Evolutionary conservation across 2,113 vertebrate species (phyloP).

Genomic region (Otis tarda): DNA sequence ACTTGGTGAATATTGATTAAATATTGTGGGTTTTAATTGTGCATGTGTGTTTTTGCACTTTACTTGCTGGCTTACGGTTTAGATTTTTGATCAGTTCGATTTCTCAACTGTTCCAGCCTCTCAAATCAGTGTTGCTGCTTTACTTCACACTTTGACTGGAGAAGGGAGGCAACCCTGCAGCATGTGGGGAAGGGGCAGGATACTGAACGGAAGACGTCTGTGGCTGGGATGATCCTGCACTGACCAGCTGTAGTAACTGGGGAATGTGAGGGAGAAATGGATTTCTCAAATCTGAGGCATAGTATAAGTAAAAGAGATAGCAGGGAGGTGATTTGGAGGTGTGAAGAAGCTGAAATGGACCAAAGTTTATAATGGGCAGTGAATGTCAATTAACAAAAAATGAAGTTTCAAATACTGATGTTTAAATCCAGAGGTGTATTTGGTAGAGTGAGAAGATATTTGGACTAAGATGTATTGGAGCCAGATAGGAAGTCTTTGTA

Average conservation of each 20-base stretch:
- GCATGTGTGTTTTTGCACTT: neutral
- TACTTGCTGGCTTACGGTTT: neutral
- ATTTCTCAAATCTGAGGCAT: neutral
- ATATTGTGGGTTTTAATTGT: neutral
- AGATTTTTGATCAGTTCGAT: neutral
- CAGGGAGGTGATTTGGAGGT: neutral
- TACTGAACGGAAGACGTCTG: neutral
- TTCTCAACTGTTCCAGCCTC: neutral
- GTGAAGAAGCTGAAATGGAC: neutral
- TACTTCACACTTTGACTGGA: neutral
- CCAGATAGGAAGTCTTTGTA: neutral
- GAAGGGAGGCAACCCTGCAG: neutral
- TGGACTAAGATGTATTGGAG: neutral
- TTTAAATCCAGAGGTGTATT: neutral
- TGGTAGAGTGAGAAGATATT: neutral
- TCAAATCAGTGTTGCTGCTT: neutral
- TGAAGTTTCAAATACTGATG: neutral
- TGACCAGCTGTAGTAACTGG: neutral
- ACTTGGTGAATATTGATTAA: neutral
- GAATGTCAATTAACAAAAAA: neutral
- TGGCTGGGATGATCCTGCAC: neutral
- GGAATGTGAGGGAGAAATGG: neutral
- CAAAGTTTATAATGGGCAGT: neutral
- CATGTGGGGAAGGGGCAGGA: neutral
- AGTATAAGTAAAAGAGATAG: neutral